phyloP scores from a whole-genome alignment of 2,888 invertebrate species.

The Tenthredo notha region DNA sequence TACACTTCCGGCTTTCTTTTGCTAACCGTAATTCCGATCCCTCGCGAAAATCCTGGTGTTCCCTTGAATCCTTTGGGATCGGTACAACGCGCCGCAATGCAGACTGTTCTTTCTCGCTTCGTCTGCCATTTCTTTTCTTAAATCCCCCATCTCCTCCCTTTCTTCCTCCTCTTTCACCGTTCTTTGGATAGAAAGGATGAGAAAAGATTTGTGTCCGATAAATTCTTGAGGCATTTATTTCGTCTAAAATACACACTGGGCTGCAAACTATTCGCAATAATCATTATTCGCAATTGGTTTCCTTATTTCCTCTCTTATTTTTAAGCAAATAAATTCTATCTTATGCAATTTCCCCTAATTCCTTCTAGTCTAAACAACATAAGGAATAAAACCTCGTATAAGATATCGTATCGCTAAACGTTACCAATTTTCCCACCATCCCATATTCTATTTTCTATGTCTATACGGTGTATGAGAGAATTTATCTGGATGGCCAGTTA shows the following conservation, averaged over 20 bases:
- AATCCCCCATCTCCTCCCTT: background rate
- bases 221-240: conserved; percentile 37
- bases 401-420: background rate
- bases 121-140: background rate
- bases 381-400: background rate
- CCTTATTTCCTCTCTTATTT: background rate
- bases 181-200: conserved; percentile 42
- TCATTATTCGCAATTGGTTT: background rate
- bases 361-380: background rate
- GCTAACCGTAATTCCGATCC: background rate
- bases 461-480: background rate
- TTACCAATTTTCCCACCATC: background rate
- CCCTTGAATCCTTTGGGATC: background rate
- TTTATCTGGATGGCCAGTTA: background rate
- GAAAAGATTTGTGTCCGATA: conserved; percentile 48
- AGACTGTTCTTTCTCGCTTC: conserved; percentile 3
- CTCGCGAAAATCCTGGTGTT: background rate
- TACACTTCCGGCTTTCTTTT: background rate
- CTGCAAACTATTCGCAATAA: background rate
- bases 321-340: background rate
- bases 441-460: background rate
- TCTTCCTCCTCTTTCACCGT: background rate
- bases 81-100: conserved; percentile 13
- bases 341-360: background rate
- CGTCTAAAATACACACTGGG: background rate